Evolutionary conservation across 2,113 vertebrate species (phyloP).

Genomic region (Anarhynchus alexandrinus): DNA sequence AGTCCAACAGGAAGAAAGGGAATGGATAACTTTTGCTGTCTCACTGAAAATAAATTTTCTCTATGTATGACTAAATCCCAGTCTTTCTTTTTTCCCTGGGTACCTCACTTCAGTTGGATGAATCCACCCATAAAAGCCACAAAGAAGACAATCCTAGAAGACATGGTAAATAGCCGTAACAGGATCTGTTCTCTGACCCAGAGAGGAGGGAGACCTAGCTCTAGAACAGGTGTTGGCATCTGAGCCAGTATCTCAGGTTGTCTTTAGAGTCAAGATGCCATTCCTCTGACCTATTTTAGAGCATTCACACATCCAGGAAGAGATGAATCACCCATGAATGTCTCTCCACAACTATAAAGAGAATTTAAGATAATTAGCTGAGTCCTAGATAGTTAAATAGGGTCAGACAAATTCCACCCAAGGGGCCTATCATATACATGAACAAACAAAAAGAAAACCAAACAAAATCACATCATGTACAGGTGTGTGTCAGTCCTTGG

Average conservation of each 20-base stretch:
- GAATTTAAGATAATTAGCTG: background rate
- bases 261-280: background rate
- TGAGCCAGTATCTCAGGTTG: background rate
- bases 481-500: background rate
- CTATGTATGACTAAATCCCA: background rate
- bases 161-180: background rate
- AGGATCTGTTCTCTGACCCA: background rate
- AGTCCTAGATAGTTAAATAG: background rate
- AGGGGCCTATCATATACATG: rapidly evolving
- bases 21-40: background rate
- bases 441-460: background rate
- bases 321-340: background rate
- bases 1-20: background rate
- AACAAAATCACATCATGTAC: background rate
- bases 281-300: background rate
- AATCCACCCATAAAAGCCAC: background rate
- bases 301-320: background rate
- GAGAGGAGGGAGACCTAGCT: background rate
- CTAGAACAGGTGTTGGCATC: background rate
- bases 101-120: background rate
- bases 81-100: background rate
- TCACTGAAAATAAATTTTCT: background rate
- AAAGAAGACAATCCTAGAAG: background rate
- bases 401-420: background rate
- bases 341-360: background rate